Conservation (phyloP, 2,888 invertebrate genomes). For the Ditylenchus weischeri region DNA sequence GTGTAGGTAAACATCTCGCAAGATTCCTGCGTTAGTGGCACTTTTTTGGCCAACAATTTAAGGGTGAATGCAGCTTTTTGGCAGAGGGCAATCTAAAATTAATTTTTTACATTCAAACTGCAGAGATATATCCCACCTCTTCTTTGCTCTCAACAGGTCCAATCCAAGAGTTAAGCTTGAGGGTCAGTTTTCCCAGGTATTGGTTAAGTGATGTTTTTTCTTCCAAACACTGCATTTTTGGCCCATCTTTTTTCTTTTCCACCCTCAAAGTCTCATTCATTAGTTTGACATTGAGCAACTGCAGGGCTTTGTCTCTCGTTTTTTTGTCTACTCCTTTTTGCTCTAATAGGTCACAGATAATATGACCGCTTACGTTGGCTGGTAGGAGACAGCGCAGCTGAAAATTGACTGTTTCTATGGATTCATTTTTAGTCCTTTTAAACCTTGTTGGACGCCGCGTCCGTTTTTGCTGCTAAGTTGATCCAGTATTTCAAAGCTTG, state of each 20-base stretch:
- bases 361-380: constrained; percentile 74
- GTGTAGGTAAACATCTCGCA: constrained; percentile 41
- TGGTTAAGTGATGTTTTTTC: constrained; percentile 29
- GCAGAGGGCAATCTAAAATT: constrained; percentile 41
- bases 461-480: constrained; percentile 38
- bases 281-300: constrained; percentile 78
- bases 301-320: constrained; percentile 70
- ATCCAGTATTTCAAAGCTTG: constrained; percentile 35
- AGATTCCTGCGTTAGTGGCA: constrained; percentile 36
- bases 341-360: constrained; percentile 70
- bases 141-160: constrained; percentile 38
- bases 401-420: not conserved
- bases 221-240: no score
- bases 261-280: constrained; percentile 64
- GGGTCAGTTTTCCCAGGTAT: constrained; percentile 41
- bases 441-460: constrained; percentile 47
- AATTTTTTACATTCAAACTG: constrained; percentile 4
- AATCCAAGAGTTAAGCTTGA: constrained; percentile 46
- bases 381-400: constrained; percentile 68
- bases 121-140: constrained; percentile 30
- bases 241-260: constrained; percentile 33
- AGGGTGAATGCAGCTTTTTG: constrained; percentile 52
- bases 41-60: constrained; percentile 47
- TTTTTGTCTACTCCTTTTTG: constrained; percentile 35
- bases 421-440: no score